These are phyloP conservation scores for Spea multiplicata DNA, from an alignment of 2,113 vertebrate genomes.

Conservation along the genomic window DNA sequence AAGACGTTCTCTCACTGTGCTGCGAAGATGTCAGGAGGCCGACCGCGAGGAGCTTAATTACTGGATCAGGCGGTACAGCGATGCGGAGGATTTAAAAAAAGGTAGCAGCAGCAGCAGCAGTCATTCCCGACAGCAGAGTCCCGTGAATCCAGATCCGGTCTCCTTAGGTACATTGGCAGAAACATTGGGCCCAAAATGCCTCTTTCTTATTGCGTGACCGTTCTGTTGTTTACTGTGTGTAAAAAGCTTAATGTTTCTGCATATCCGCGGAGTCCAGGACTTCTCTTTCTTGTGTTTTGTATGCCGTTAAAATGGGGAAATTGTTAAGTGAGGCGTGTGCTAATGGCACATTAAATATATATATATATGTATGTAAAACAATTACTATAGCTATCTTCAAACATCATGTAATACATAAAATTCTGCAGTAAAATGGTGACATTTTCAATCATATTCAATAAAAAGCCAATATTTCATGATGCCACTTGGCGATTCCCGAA, in stretches of 20 bases:
- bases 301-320: no score
- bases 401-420: no score
- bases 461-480: no score
- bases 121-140: constrained; percentile 93
- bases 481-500: no score
- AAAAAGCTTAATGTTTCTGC: neutral
- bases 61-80: constrained; percentile 80
- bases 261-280: neutral
- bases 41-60: constrained; percentile 79
- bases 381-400: no score
- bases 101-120: constrained; percentile 70
- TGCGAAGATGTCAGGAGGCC: constrained; percentile 77
- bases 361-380: no score
- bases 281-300: neutral
- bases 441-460: no score
- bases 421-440: no score
- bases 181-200: constrained; percentile 22
- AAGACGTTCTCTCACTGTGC: constrained; percentile 75
- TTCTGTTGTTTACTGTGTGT: neutral
- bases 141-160: constrained; percentile 83
- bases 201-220: neutral
- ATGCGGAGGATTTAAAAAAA: constrained; percentile 79
- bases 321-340: no score
- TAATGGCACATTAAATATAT: no score
- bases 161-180: constrained; percentile 67